Evolutionary conservation across 2,888 invertebrate species (phyloP).

Genomic region (Augiades crinisus): DNA sequence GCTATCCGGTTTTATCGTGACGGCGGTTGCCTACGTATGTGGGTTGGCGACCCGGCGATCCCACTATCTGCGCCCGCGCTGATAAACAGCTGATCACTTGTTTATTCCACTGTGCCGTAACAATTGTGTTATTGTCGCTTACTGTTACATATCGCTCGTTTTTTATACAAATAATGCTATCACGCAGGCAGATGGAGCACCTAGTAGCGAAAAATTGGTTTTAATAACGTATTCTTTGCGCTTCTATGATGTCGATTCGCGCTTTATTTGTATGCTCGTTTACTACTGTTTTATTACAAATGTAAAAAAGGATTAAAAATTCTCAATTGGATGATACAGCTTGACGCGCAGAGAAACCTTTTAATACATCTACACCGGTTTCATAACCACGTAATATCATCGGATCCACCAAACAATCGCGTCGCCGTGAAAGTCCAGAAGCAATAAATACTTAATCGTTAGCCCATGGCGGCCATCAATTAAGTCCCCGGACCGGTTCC

Average conservation of each 20-base stretch:
- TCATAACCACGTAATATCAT: conserved; percentile 12
- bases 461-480: conserved; percentile 8
- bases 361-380: not conserved
- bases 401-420: conserved; percentile 16
- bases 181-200: no score
- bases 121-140: not conserved
- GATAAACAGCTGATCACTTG: conserved; percentile 35
- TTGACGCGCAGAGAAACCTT: conserved; percentile 13
- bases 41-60: conserved; percentile 32
- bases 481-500: conserved; percentile 10
- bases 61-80: conserved; percentile 10
- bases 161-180: no score
- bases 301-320: conserved; percentile 4
- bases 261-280: no score
- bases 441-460: conserved; percentile 16
- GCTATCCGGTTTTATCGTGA: not conserved
- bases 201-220: no score
- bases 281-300: no score
- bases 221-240: no score
- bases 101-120: not conserved
- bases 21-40: conserved; percentile 7
- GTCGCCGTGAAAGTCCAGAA: conserved; percentile 2
- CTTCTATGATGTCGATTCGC: not conserved
- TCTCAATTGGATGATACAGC: conserved; percentile 7
- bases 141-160: not conserved